Evolutionary conservation across 2,113 vertebrate species (phyloP).

Genomic region (Protobothrops mucrosquamatus): DNA sequence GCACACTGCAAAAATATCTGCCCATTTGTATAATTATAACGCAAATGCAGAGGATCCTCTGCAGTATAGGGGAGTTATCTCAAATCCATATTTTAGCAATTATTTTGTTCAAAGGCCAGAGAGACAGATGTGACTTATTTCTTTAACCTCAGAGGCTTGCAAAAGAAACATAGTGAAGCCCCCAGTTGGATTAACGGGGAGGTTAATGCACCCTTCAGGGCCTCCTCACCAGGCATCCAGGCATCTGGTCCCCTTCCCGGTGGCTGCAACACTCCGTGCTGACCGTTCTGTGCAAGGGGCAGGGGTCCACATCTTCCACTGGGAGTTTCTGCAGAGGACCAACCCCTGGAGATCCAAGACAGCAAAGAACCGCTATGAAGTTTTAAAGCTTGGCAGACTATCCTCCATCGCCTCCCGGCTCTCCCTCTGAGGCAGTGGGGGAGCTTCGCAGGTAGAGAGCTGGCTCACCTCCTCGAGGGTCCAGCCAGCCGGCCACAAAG

Average conservation of each 20-base stretch:
- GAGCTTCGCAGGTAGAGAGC: neutral
- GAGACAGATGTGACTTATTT: neutral
- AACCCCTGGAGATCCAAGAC: neutral
- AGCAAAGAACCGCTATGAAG: neutral
- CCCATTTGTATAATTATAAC: neutral
- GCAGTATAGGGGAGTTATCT: neutral
- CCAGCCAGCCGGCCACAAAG: constrained; percentile 59
- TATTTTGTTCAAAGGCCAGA: neutral
- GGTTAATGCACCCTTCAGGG: neutral
- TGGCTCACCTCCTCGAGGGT: constrained; percentile 48
- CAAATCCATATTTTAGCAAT: neutral
- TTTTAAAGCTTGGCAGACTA: neutral
- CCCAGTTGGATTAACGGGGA: neutral
- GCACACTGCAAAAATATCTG: neutral
- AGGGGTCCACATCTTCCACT: constrained; percentile 20
- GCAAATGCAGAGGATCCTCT: neutral
- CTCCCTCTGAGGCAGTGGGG: neutral
- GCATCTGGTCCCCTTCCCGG: neutral
- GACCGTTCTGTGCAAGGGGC: constrained; percentile 17
- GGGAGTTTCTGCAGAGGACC: constrained; percentile 54
- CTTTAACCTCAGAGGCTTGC: neutral
- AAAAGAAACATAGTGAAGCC: neutral
- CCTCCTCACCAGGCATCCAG: constrained; percentile 59
- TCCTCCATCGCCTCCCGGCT: neutral
- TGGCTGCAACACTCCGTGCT: constrained; percentile 46